Conservation (phyloP, 2,797 vertebrate species). For the Liasis olivaceus region DNA sequence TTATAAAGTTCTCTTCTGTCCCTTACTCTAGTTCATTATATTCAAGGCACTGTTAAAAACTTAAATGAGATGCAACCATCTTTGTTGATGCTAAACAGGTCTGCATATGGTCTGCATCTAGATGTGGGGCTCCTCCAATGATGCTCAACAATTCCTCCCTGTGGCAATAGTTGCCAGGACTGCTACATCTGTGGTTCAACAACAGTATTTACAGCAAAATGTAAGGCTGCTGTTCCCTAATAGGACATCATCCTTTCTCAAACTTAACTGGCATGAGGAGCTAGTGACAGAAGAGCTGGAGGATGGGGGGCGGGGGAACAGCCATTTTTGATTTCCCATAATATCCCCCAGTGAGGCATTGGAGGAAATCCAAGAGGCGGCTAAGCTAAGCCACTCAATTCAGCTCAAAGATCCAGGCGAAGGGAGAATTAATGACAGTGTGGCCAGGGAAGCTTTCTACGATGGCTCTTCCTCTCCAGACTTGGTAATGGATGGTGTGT, state of each 20-base stretch:
- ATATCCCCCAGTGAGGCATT: not conserved
- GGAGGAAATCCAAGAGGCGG: not conserved
- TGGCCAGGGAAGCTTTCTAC: not conserved
- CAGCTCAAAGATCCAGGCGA: not conserved
- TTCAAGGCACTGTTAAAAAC: not conserved
- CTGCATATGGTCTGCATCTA: not conserved
- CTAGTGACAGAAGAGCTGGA: not conserved
- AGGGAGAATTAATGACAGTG: not conserved
- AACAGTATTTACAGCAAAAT: not conserved
- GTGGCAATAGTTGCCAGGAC: not conserved
- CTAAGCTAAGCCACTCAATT: not conserved
- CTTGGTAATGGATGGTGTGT: not conserved
- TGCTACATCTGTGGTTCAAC: not conserved
- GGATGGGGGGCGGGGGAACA: not conserved
- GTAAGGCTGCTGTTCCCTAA: not conserved
- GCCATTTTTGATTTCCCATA: not conserved
- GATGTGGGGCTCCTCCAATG: not conserved
- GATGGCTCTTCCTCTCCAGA: too few species aligned
- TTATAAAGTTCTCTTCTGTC: not conserved
- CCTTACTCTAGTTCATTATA: not conserved
- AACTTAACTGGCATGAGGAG: not conserved
- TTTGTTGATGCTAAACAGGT: not conserved
- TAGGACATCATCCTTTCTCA: not conserved
- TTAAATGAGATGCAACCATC: not conserved
- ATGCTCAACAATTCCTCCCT: not conserved